Evolutionary conservation across 1,140 invertebrate species (phyloP).

Genomic region (Hylaeus anthracinus): DNA sequence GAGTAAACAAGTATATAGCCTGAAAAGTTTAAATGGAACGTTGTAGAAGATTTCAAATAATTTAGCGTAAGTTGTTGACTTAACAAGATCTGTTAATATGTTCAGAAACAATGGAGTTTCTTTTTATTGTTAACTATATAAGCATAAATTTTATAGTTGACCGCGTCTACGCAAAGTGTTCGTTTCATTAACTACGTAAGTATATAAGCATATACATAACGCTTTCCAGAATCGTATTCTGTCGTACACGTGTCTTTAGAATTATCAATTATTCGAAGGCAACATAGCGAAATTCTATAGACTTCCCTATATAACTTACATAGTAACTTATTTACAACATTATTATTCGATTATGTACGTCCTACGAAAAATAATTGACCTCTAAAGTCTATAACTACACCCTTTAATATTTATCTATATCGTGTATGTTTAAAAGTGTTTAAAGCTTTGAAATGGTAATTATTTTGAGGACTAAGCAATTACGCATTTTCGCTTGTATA

Average conservation of each 20-base stretch:
- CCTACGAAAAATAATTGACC: no score
- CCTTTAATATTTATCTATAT: no score
- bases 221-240: not conserved
- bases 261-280: no score
- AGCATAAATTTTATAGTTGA: slow-evolving; percentile 23
- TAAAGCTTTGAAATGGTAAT: not conserved
- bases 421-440: not conserved
- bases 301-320: no score
- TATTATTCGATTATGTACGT: no score
- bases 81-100: not conserved
- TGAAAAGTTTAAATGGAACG: not conserved
- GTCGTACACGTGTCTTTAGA: not conserved
- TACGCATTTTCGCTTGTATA: no score
- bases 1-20: no score
- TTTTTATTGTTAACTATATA: not conserved
- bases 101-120: not conserved
- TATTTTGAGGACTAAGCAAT: no score
- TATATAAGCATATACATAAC: not conserved
- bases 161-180: no score
- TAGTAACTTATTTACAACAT: no score
- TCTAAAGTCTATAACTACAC: no score
- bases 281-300: no score
- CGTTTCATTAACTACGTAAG: not conserved
- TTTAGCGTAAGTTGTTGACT: not conserved
- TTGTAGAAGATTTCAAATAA: slow-evolving; percentile 1